These are phyloP conservation scores for Acrobasis repandana DNA, from an alignment of 2,888 invertebrate species.

Conservation along the genomic window DNA sequence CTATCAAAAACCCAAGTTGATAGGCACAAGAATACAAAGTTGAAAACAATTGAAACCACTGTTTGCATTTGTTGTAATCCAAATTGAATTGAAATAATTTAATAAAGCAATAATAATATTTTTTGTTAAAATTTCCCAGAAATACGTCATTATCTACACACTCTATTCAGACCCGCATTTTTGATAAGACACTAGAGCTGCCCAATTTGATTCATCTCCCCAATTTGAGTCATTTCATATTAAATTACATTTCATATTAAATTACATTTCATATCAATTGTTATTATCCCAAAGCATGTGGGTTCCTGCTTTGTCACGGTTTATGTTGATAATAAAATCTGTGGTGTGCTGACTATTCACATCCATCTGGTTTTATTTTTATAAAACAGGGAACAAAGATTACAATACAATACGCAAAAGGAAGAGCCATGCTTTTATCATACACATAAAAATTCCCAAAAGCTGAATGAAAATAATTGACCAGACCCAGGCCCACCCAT, in stretches of 20 bases:
- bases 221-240: conserved; percentile 10
- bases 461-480: no score
- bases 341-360: neutral
- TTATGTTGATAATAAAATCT: neutral
- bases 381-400: no score
- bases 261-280: neutral
- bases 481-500: no score
- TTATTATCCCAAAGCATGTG: neutral
- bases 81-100: no score
- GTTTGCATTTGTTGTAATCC: no score
- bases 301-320: neutral
- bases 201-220: conserved; percentile 7
- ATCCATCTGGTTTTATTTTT: no score
- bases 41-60: no score
- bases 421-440: no score
- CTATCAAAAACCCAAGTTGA: no score
- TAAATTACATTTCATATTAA: neutral
- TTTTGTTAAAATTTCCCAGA: neutral
- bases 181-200: neutral
- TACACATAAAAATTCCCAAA: no score
- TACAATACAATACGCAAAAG: no score
- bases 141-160: neutral
- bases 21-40: no score
- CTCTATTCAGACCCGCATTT: conserved; percentile 20
- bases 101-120: neutral